These are phyloP conservation scores for Liasis olivaceus DNA, from an alignment of 2,797 vertebrate species.

Conservation along the genomic window DNA sequence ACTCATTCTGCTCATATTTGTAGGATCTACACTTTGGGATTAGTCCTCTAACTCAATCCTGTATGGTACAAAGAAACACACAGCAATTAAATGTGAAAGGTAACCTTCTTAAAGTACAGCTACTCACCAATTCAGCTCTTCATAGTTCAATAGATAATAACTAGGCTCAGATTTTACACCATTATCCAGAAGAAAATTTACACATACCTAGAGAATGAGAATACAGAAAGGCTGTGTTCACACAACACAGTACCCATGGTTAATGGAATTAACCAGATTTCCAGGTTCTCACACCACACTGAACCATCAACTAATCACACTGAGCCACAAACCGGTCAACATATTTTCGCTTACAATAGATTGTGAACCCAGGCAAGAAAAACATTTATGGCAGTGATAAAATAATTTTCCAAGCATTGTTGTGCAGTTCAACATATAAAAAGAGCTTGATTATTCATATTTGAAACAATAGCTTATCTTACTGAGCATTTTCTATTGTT, in stretches of 20 bases:
- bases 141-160: not conserved
- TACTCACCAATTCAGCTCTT: not conserved
- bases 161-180: not conserved
- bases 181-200: not conserved
- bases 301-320: not conserved
- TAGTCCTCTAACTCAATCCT: not conserved
- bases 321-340: not conserved
- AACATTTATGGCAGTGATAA: not conserved
- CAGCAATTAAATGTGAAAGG: not conserved
- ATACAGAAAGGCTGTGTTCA: not conserved
- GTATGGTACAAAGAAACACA: not conserved
- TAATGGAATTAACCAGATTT: not conserved
- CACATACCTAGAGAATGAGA: not conserved
- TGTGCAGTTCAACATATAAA: not conserved
- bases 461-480: not conserved
- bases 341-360: not conserved
- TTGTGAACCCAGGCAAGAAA: not conserved
- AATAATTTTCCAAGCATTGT: no score
- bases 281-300: not conserved
- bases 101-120: not conserved
- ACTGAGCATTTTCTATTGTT: not conserved
- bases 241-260: not conserved
- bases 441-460: not conserved
- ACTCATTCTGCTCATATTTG: not conserved
- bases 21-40: not conserved